A percentile compares a stretch with the other conserved stretches of the same genome.
Evolutionary conservation across 1,140 invertebrate genomes (phyloP).

Genomic region (Littorina saxatilis): DNA sequence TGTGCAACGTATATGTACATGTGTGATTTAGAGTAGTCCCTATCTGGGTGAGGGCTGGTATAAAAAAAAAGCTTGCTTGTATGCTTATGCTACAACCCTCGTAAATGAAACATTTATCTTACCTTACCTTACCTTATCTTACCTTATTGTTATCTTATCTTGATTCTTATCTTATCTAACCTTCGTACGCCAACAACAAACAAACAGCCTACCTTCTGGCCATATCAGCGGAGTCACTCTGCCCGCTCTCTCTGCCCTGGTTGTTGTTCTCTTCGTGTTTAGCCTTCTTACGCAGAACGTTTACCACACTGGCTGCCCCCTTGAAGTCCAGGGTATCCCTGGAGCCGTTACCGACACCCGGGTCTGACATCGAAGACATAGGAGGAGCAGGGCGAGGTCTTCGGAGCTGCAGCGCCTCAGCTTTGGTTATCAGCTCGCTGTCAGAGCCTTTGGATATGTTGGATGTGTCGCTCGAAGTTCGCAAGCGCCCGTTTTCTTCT

Average conservation of each 20-base stretch:
- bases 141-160: too few species aligned
- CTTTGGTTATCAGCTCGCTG: constrained; percentile 2
- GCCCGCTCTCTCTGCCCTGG: constrained; percentile 1
- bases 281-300: constrained; percentile 39
- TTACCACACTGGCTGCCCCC: constrained; percentile 38
- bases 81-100: too few species aligned
- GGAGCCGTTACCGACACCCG: not conserved
- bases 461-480: constrained; percentile 30
- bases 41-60: too few species aligned
- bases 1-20: too few species aligned
- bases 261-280: constrained; percentile 52
- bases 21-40: too few species aligned
- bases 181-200: too few species aligned
- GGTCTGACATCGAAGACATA: not conserved
- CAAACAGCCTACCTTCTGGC: constrained; percentile 9
- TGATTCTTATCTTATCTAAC: too few species aligned
- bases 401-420: not conserved
- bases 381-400: not conserved
- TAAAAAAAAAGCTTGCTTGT: too few species aligned
- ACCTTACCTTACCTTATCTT: too few species aligned
- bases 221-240: not conserved
- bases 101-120: too few species aligned
- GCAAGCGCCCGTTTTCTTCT: constrained; percentile 5
- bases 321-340: constrained; percentile 24
- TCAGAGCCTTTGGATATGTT: constrained; percentile 34